Conservation (phyloP, 2,797 vertebrate species). For the Anableps anableps region DNA sequence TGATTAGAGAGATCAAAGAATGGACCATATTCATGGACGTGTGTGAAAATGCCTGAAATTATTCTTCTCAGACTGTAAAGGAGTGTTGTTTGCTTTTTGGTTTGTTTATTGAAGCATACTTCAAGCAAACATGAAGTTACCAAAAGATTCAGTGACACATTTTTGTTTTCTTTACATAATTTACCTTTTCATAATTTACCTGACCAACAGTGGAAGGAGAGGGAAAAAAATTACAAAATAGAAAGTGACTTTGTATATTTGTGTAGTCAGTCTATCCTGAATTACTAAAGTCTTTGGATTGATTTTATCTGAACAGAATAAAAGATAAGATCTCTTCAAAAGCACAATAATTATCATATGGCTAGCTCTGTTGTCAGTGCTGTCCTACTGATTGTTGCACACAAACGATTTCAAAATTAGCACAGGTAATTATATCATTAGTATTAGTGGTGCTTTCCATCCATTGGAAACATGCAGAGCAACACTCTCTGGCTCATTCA, state of each 20-base stretch:
- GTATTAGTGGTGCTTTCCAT: background rate
- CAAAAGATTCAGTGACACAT: background rate
- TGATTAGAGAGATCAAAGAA: constrained; percentile 23
- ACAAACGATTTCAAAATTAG: background rate
- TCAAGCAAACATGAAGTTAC: background rate
- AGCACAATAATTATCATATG: background rate
- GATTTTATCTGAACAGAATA: background rate
- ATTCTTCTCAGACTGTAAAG: background rate
- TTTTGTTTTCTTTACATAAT: background rate
- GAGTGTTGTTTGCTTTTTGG: background rate
- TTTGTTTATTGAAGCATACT: background rate
- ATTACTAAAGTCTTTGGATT: background rate
- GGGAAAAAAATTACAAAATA: no score
- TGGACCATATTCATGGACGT: constrained; percentile 11
- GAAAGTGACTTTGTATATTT: background rate
- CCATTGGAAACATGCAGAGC: background rate
- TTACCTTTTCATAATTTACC: background rate
- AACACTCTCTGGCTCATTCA: background rate
- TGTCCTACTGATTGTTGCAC: background rate
- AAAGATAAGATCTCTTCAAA: no score
- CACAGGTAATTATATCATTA: background rate
- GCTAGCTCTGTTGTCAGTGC: background rate
- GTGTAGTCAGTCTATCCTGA: background rate
- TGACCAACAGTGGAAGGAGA: background rate
- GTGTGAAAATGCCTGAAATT: background rate